A percentile compares a stretch with the other conserved stretches of the same genome.
Evolutionary conservation across 2,797 vertebrate species (phyloP).

Genomic region (Phylloscopus collybita): DNA sequence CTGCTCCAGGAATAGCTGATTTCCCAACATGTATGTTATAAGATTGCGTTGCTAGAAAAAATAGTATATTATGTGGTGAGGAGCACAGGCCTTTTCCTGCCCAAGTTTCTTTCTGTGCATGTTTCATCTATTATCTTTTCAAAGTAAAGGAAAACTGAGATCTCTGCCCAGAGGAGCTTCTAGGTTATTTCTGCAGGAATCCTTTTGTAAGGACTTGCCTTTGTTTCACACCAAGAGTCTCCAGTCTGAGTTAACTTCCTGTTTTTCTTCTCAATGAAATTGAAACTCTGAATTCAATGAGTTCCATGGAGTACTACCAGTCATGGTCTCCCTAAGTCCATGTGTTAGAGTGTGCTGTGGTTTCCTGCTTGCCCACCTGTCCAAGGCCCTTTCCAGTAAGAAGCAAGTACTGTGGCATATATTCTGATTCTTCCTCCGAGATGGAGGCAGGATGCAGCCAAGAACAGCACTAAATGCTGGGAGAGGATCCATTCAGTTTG

Average conservation of each 20-base stretch:
- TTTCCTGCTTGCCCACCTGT: background rate
- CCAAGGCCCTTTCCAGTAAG: background rate
- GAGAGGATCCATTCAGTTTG: background rate
- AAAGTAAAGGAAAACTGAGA: background rate
- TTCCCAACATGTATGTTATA: background rate
- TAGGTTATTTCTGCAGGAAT: background rate
- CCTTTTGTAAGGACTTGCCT: background rate
- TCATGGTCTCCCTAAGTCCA: background rate
- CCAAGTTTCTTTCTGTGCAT: background rate
- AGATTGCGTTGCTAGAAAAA: background rate
- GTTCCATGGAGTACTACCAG: background rate
- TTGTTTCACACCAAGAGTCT: background rate
- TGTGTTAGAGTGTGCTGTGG: background rate
- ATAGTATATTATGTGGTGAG: background rate
- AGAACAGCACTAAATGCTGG: background rate
- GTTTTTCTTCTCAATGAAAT: background rate
- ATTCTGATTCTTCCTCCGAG: background rate
- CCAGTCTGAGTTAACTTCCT: background rate
- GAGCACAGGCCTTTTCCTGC: background rate
- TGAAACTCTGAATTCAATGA: rapidly evolving
- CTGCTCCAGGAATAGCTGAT: background rate
- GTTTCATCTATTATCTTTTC: background rate
- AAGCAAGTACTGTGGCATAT: background rate
- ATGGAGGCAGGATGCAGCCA: background rate
- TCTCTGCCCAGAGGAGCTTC: background rate